These are phyloP conservation scores for Chionodraco myersi DNA, from an alignment of 2,113 vertebrate genomes.

Conservation along the genomic window DNA sequence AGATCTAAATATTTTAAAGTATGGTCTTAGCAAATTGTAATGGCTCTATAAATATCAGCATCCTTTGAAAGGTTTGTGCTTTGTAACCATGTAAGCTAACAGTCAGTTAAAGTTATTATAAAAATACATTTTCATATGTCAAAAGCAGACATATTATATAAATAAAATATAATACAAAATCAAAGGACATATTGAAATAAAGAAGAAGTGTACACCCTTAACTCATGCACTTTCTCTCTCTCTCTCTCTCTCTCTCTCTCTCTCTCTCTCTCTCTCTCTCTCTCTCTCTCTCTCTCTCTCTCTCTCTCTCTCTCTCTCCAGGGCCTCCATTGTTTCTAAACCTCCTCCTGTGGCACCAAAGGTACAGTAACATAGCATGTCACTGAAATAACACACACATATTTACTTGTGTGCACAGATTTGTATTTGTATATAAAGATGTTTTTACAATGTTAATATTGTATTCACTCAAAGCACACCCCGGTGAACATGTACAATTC, in stretches of 20 bases:
- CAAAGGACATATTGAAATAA: slow-evolving; percentile 18
- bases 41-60: slow-evolving; percentile 40
- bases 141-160: neutral
- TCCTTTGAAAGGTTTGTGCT: slow-evolving; percentile 12
- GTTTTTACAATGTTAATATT: neutral
- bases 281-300: neutral
- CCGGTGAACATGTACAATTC: neutral
- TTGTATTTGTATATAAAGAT: too few species aligned
- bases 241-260: neutral
- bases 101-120: neutral
- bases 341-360: slow-evolving; percentile 87
- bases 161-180: neutral
- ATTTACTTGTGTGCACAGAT: too few species aligned
- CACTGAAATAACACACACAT: slow-evolving; percentile 1
- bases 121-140: slow-evolving; percentile 6
- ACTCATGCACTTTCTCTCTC: slow-evolving; percentile 11
- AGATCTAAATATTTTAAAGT: slow-evolving; percentile 1
- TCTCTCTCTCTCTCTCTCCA: slow-evolving; percentile 64
- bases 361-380: slow-evolving; percentile 81
- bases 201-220: slow-evolving; percentile 11
- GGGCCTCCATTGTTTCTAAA: slow-evolving; percentile 84
- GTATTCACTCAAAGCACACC: slow-evolving; percentile 9
- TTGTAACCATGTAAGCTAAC: neutral
- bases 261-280: neutral
- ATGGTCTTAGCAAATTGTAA: neutral